These are phyloP conservation scores for Lampropteryx suffumata DNA, from an alignment of 2,888 invertebrate genomes.

Conservation along the genomic window DNA sequence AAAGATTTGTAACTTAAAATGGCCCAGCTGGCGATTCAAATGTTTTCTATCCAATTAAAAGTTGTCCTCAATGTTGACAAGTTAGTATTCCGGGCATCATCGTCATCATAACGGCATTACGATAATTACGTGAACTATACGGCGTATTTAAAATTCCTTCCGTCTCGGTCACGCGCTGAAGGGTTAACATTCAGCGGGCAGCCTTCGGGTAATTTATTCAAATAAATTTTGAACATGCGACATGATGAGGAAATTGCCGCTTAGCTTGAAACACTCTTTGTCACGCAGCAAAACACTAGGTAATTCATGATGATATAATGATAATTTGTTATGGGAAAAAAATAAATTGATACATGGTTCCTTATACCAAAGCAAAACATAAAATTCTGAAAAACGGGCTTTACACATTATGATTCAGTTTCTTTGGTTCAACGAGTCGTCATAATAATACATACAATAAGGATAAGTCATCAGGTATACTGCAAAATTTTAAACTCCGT, in stretches of 20 bases:
- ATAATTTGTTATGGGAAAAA: too few relatives aligned
- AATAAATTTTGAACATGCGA: constrained; percentile 71
- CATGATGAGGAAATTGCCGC: constrained; percentile 60
- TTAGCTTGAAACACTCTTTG: constrained; percentile 47
- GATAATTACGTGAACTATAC: constrained; percentile 43
- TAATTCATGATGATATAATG: too few relatives aligned
- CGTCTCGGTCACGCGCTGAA: constrained; percentile 52
- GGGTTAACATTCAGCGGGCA: constrained; percentile 75
- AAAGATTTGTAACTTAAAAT: too few relatives aligned
- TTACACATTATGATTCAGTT: too few relatives aligned
- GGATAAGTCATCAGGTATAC: too few relatives aligned
- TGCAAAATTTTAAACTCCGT: too few relatives aligned
- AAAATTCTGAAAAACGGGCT: too few relatives aligned
- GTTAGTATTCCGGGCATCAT: constrained; percentile 22
- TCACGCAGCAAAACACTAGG: too few relatives aligned
- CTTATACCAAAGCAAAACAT: too few relatives aligned
- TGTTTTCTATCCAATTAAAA: constrained; percentile 5
- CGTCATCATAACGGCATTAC: constrained; percentile 39
- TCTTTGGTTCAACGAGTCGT: too few relatives aligned
- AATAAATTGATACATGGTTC: too few relatives aligned
- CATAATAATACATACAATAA: too few relatives aligned
- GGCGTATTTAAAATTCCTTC: constrained; percentile 51
- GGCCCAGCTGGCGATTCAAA: not conserved
- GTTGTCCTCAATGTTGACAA: constrained; percentile 4
- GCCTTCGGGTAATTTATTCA: constrained; percentile 73